Percentiles rank a stretch among this genome's conserved stretches.
Conservation (phyloP, 2,113 vertebrate genomes). For the Hippolais icterina region DNA sequence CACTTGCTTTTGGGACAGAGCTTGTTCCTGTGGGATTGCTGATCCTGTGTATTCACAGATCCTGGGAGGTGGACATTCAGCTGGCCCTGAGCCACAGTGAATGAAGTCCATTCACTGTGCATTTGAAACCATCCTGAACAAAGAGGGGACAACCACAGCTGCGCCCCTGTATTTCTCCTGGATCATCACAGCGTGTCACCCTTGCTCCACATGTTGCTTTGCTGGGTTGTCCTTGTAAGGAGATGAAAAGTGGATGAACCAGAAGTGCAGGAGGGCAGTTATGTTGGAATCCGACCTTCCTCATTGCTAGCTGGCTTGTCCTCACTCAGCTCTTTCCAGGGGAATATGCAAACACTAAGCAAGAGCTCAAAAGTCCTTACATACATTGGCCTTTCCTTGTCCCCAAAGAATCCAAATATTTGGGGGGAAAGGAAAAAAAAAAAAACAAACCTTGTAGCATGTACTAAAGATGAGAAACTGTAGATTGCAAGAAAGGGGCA, state of each 20-base stretch:
- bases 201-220: neutral
- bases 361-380: neutral
- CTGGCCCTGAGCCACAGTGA: too few species aligned
- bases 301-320: neutral
- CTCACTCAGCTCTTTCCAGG: fast-evolving
- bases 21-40: neutral
- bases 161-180: neutral
- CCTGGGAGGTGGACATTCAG: fast-evolving
- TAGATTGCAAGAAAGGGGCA: neutral
- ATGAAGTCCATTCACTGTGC: fast-evolving
- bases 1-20: neutral
- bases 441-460: neutral
- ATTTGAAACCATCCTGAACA: fast-evolving
- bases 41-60: neutral
- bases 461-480: neutral
- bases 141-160: fast-evolving
- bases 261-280: fast-evolving
- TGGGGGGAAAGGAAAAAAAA: neutral
- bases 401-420: neutral
- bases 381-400: neutral
- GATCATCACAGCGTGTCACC: neutral
- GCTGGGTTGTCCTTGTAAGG: neutral
- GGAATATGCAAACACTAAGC: neutral
- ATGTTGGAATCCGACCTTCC: neutral
- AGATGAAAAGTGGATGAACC: neutral